Evolutionary conservation across 1,140 invertebrate species (phyloP), one percentile per base, ranked within the genome.

Genomic region (Leptinotarsa lineolata): DNA sequence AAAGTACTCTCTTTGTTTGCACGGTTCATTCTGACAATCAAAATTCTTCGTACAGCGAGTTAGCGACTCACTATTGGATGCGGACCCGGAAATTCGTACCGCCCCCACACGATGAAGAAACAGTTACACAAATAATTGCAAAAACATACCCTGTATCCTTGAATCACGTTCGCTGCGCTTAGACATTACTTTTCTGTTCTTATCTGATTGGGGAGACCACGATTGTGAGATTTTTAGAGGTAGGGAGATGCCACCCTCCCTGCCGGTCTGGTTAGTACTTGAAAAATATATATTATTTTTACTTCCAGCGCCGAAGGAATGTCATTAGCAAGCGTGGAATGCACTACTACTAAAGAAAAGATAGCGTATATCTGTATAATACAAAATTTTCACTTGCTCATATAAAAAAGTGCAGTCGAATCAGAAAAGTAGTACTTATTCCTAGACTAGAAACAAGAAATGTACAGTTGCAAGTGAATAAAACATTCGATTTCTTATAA

Each of bases 71-170:
- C 69, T 74, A 61, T 44, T 68, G 76, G 76, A 75, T 74, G 76
- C 74, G 74, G 74, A 61, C 68, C 45, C 63, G 46, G 67, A 74
- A 79, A 79, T 78, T 76, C 74, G 77, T 79, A 75, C 81, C 81
- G 79, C 79, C 81, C 76, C 78, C 76, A 77, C 74, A 81, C 77
- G 78, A 83, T 87, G 87, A 88, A 74, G 86, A 87, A 88, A 88
- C 85, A 88, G 88, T 89, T 88, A 88, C 88, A 88, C 88, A 88
- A 88, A 89, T 88, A 89, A 89, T 89, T 89, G 88, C 88, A 89
- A 90, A 89, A 89, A 85, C 89, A 89, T 90, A 90, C 89, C 89
- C 89, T 90, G 89, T 90, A 89, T 89, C 88, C 88, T 89, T 89
- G 87, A 88, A 88, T 89, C 88, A 89, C 88, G 88, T 89, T 54